These are phyloP conservation scores for Netelia virgata DNA, from an alignment of 2,888 invertebrate genomes.

Conservation along the genomic window DNA sequence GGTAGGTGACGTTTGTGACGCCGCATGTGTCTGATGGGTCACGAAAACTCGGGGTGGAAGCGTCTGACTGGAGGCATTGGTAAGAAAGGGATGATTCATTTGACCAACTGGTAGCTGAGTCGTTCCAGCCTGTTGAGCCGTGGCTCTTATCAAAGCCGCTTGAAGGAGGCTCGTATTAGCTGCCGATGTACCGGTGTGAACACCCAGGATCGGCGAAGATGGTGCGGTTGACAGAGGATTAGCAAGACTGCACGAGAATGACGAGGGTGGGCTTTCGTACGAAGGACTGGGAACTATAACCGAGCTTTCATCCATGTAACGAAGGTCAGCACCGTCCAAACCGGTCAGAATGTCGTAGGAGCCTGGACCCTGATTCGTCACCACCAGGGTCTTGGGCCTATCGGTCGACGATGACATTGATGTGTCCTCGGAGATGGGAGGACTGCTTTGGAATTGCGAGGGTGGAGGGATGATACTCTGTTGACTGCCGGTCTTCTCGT, in stretches of 20 bases:
- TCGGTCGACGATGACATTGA: constrained; percentile 80
- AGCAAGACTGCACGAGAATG: constrained; percentile 84
- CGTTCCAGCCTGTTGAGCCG: constrained; percentile 86
- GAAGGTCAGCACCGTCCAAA: constrained; percentile 94
- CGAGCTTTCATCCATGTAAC: constrained; percentile 97
- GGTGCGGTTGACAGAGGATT: constrained; percentile 86
- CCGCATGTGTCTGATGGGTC: constrained; percentile 81
- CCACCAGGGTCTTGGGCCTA: constrained; percentile 75
- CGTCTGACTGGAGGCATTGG: constrained; percentile 83
- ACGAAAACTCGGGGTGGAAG: constrained; percentile 83
- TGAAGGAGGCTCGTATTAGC: constrained; percentile 90
- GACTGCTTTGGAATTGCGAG: constrained; percentile 90
- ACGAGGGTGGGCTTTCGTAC: constrained; percentile 91
- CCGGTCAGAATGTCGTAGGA: constrained; percentile 92
- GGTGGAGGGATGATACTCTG: constrained; percentile 92
- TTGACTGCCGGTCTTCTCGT: constrained; percentile 71
- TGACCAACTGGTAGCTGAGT: constrained; percentile 77
- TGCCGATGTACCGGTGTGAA: constrained; percentile 83
- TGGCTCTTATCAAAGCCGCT: constrained; percentile 90
- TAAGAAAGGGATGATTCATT: constrained; percentile 74
- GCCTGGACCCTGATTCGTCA: constrained; percentile 85
- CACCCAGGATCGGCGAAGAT: constrained; percentile 87
- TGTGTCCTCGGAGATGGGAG: constrained; percentile 88
- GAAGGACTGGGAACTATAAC: constrained; percentile 92
- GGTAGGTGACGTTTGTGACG: constrained; percentile 83